Evolutionary conservation across 2,113 vertebrate species (phyloP).

Genomic region (Madoqua kirkii): DNA sequence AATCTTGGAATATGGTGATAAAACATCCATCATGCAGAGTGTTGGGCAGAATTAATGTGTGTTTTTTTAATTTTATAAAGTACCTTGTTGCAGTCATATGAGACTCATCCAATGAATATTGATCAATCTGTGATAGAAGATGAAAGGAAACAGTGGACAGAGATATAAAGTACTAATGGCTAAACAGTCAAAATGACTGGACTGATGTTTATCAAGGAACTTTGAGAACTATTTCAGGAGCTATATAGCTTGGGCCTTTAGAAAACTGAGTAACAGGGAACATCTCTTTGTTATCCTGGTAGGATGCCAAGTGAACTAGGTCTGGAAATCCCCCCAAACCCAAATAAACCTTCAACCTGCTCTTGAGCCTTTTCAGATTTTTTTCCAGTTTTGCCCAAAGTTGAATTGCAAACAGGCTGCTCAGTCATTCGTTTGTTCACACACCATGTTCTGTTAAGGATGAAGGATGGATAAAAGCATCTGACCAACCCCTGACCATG

Average conservation of each 20-base stretch:
- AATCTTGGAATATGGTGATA: neutral
- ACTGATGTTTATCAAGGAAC: neutral
- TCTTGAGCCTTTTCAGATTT: neutral
- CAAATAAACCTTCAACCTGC: neutral
- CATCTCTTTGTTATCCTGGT: neutral
- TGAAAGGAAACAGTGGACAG: neutral
- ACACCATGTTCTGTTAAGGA: neutral
- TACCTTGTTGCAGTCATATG: constrained; percentile 8
- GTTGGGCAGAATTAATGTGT: neutral
- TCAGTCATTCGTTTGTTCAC: neutral
- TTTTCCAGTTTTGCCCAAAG: neutral
- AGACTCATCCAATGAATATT: neutral
- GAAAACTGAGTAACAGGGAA: neutral
- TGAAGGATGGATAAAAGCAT: neutral
- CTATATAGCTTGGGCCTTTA: neutral
- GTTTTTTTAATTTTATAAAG: constrained; percentile 45
- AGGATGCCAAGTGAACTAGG: neutral
- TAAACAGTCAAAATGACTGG: neutral
- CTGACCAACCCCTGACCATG: neutral
- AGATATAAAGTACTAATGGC: neutral
- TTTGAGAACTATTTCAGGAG: neutral
- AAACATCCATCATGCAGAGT: constrained; percentile 27
- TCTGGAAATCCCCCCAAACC: neutral
- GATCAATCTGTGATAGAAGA: neutral
- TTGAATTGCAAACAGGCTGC: neutral